Percentiles rank a stretch among this genome's conserved stretches.
Conservation (phyloP, 1,140 invertebrate species). For the Pseudobourletiella spinata region DNA sequence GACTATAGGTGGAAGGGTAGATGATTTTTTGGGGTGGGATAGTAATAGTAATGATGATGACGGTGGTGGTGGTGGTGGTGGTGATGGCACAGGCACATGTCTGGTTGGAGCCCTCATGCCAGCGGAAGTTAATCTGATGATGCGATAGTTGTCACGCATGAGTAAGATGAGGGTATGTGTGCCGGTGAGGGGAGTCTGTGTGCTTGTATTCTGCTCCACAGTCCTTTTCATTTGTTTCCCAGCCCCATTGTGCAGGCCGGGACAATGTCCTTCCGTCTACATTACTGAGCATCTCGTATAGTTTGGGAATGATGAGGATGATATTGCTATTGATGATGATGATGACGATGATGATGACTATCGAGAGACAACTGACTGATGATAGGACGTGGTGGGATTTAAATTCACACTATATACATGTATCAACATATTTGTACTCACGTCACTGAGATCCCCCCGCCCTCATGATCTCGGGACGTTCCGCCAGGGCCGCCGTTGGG, state of each 20-base stretch:
- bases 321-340: not conserved
- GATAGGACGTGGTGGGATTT: not conserved
- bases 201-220: too few species aligned
- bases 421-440: constrained; percentile 35
- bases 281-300: too few species aligned
- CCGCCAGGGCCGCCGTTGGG: constrained; percentile 37
- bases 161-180: not conserved
- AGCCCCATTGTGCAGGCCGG: constrained; percentile 9
- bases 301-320: too few species aligned
- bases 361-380: not conserved
- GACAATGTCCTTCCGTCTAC: constrained; percentile 25
- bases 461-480: constrained; percentile 37
- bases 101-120: too few species aligned
- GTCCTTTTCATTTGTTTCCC: too few species aligned
- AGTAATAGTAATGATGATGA: too few species aligned
- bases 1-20: too few species aligned
- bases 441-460: constrained; percentile 44
- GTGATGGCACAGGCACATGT: too few species aligned
- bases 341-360: not conserved
- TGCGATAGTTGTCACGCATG: constrained; percentile 2
- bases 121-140: constrained; percentile 8
- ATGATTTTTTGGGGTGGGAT: too few species aligned
- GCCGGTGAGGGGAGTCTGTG: constrained; percentile 4
- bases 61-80: too few species aligned
- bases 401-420: not conserved